Evolutionary conservation across 2,113 vertebrate genomes (phyloP).

Genomic region (Myotis yumanensis): DNA sequence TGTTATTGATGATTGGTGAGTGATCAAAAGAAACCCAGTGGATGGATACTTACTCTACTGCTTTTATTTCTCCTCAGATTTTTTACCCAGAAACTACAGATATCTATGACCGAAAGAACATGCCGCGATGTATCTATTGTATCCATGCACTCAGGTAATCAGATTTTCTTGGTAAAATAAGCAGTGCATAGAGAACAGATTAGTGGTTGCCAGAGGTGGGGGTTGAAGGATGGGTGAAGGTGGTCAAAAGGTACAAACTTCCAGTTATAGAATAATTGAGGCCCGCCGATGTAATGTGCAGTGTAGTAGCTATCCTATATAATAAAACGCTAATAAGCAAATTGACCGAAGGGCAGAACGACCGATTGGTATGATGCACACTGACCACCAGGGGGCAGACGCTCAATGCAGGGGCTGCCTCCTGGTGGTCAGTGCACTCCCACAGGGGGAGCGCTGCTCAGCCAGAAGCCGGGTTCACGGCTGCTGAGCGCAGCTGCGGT

Average conservation of each 20-base stretch:
- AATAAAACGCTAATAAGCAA: too few species aligned
- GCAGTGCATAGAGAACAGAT: neutral
- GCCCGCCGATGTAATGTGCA: neutral
- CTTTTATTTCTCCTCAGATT: conserved; percentile 87
- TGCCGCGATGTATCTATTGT: conserved; percentile 98
- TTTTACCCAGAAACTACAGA: conserved; percentile 99
- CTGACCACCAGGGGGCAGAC: too few species aligned
- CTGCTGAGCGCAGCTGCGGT: too few species aligned
- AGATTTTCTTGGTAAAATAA: neutral
- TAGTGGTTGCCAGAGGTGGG: neutral
- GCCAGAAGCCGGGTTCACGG: too few species aligned
- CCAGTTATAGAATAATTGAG: neutral
- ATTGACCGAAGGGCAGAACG: too few species aligned
- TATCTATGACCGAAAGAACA: conserved; percentile 99
- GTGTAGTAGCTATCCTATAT: neutral
- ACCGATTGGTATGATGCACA: too few species aligned
- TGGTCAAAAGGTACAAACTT: neutral
- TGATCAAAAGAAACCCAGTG: neutral
- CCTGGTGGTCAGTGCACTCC: too few species aligned
- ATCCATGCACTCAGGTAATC: conserved; percentile 97
- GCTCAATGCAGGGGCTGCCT: too few species aligned
- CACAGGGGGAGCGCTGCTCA: too few species aligned
- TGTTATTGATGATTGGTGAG: neutral
- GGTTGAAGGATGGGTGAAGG: neutral
- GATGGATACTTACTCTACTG: conserved; percentile 23